These are phyloP conservation scores for Knipowitschia caucasica DNA, from an alignment of 2,797 vertebrate species.

Conservation along the genomic window DNA sequence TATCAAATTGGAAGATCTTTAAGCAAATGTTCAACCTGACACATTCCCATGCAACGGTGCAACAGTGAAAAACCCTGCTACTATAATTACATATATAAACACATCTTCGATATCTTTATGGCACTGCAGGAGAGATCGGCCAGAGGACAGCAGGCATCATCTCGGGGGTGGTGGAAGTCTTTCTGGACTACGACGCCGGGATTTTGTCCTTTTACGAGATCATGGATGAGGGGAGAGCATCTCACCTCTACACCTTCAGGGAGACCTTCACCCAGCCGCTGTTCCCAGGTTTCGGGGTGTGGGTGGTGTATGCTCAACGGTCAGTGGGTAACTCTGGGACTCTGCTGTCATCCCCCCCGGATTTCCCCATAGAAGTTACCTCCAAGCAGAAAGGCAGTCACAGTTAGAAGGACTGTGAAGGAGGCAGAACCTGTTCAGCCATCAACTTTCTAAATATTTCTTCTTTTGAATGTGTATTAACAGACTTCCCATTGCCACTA, in stretches of 20 bases:
- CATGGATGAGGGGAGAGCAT: background rate
- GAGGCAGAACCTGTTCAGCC: background rate
- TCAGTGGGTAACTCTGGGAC: background rate
- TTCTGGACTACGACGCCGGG: slow-evolving; percentile 49
- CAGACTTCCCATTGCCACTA: background rate
- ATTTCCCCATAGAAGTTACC: background rate
- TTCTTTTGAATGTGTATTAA: background rate
- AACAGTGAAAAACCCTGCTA: no score
- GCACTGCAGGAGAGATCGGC: background rate
- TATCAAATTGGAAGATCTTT: no score
- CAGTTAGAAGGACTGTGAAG: background rate
- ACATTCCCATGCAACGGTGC: no score
- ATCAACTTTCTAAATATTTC: background rate
- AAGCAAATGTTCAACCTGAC: no score
- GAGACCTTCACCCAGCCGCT: background rate
- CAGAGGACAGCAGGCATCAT: slow-evolving; percentile 17
- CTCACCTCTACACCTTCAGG: slow-evolving; percentile 49
- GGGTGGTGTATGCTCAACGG: background rate
- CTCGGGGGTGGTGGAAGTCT: slow-evolving; percentile 46
- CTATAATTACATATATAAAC: no score
- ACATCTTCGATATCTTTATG: no score
- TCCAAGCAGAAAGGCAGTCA: background rate
- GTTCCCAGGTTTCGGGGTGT: background rate
- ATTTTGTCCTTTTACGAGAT: slow-evolving; percentile 56
- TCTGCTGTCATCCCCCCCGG: background rate